A percentile compares a stretch with the other conserved stretches of the same genome.
phyloP scores from a whole-genome alignment of 2,113 vertebrate genomes.

The Anoura caudifer region DNA sequence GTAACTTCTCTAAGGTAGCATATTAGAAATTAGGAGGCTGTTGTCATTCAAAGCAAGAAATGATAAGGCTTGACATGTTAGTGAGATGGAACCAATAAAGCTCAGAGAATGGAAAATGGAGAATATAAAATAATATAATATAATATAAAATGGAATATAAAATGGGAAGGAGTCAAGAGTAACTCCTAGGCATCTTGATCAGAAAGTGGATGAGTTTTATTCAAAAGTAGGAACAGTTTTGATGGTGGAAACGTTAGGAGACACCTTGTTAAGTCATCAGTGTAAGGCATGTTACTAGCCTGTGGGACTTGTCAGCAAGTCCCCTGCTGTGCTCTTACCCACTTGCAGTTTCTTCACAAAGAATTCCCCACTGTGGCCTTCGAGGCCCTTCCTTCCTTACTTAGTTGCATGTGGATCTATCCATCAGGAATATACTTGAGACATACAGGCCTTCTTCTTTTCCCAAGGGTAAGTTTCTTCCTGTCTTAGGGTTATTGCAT shows the following conservation, averaged over 20 bases:
- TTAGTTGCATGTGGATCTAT: neutral
- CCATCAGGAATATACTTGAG: neutral
- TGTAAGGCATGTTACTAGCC: neutral
- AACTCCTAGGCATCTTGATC: neutral
- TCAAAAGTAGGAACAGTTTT: neutral
- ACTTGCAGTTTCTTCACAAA: neutral
- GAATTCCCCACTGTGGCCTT: neutral
- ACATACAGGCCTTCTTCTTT: neutral
- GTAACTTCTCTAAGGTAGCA: neutral
- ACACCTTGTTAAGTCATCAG: neutral
- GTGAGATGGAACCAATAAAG: neutral
- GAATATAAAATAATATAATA: too few species aligned
- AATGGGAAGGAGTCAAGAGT: neutral
- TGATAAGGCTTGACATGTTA: neutral
- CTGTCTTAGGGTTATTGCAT: neutral
- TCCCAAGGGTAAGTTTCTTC: neutral
- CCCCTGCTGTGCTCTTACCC: neutral
- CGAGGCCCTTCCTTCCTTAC: neutral
- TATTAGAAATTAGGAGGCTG: neutral
- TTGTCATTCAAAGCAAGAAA: constrained; percentile 15
- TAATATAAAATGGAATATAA: too few species aligned
- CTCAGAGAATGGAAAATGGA: neutral
- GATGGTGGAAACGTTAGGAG: neutral
- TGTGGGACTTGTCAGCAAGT: neutral
- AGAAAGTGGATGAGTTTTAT: constrained; percentile 1